Base-by-base conservation (phyloP, 2,113 vertebrate species). In the Hemichromis elongatus region DNA sequence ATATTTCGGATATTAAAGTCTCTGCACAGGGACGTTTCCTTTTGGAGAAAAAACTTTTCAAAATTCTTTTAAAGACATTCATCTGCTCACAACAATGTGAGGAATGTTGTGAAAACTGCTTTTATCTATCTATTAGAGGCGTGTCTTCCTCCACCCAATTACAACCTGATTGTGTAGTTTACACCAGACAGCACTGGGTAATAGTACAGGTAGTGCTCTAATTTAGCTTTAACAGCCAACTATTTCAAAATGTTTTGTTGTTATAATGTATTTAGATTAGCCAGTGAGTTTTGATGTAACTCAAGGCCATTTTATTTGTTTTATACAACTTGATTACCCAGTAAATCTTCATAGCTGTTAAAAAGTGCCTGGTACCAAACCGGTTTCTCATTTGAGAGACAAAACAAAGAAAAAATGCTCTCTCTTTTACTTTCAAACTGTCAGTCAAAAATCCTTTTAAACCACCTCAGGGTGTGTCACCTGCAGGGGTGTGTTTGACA, bases 401-500 rank as follows among this genome's bases (percentile, higher is more conserved):
- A 52, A 75, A 75, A 26, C 5, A 6, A 45, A 12, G 2, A 12
- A 73, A 10, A 9, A 0, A 8, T 30, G 68, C 19, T 28, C 0
- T 75, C 0, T 50, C 13, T 75, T 30, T 28, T 75, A 50, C 16
- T 42, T 75, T 78, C 56, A 66, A 21, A 13, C 63, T 24, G 80
- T 77, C 83, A 77, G 11, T 28, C 30, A 90, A 26, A 11, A 47
- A 83, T 57, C 54, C 75, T 85, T 85, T n/a, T 80, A 14, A 81
- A 77, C 16, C 30, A 73, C 81, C 73, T 84, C 1, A 9, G 86
- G 93, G 90, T 28, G 92, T 85, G 90, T 78, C 26, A 4, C 80
- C 68, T 75, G 82, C 68, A 82, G 12, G 1, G 81, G 63, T 40
- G 80, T 68, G 78, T 83, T 0, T 77, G 83, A 37, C 63, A 7